Percentiles rank a stretch among this genome's conserved stretches.
Evolutionary conservation across 2,797 vertebrate species (phyloP).

Genomic region (Hippopotamyrus pictus): DNA sequence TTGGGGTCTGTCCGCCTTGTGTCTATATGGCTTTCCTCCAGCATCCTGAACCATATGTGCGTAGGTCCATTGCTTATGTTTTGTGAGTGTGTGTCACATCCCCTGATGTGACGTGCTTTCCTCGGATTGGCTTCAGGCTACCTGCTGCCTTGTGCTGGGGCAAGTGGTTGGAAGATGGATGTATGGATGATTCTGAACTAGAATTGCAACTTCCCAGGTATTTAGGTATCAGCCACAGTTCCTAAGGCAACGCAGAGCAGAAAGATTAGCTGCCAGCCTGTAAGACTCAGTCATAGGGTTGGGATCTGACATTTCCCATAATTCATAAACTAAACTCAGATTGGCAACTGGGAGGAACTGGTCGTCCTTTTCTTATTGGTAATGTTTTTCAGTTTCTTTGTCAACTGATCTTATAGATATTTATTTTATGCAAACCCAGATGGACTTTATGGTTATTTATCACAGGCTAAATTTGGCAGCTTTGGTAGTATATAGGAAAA

Average conservation of each 20-base stretch:
- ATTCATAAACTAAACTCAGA: not conserved
- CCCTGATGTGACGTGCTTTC: not conserved
- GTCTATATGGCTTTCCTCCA: not conserved
- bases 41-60: not conserved
- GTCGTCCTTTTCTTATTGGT: not conserved
- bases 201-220: not conserved
- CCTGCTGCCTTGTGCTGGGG: not conserved
- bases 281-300: not conserved
- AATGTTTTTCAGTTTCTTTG: not conserved
- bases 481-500: not conserved
- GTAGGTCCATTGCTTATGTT: not conserved
- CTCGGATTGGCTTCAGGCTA: not conserved
- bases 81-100: not conserved
- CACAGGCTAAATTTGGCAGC: not conserved
- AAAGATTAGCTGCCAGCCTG: not conserved
- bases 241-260: not conserved
- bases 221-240: not conserved
- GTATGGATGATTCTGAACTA: not conserved
- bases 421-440: not conserved
- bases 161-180: not conserved
- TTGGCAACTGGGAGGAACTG: not conserved
- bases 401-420: not conserved
- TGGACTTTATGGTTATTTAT: not conserved
- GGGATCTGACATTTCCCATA: not conserved
- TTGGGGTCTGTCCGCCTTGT: not conserved